These are phyloP conservation scores for Trachymyrmex septentrionalis DNA, from an alignment of 1,140 invertebrate species.

Conservation along the genomic window DNA sequence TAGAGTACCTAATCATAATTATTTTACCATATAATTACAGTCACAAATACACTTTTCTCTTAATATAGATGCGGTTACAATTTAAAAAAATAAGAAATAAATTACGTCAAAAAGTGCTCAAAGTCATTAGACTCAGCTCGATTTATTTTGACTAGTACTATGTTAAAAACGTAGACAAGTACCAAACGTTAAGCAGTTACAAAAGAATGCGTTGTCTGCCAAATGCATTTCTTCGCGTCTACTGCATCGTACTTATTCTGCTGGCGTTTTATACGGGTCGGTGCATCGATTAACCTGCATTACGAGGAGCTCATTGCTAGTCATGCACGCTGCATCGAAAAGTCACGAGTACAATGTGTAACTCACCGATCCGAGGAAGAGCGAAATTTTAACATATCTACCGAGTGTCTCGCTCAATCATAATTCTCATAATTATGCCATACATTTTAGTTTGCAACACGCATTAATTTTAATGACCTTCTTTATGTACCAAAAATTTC, in stretches of 20 bases:
- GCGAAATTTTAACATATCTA: conserved; percentile 40
- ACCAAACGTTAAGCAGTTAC: conserved; percentile 56
- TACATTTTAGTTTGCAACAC: not conserved
- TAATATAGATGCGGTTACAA: not conserved
- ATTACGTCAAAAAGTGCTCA: not conserved
- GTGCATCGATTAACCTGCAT: conserved; percentile 82
- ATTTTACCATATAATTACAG: no score
- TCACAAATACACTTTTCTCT: no score
- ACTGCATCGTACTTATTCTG: conserved; percentile 69
- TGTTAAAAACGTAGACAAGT: conserved; percentile 60
- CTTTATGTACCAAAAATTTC: not conserved
- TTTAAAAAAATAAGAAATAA: conserved; percentile 19
- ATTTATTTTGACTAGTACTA: conserved; percentile 16
- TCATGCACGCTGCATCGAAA: conserved; percentile 76
- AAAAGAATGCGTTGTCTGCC: conserved; percentile 67
- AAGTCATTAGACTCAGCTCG: conserved; percentile 16
- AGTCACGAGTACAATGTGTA: conserved; percentile 73
- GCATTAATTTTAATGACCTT: not conserved
- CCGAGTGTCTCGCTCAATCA: conserved; percentile 2
- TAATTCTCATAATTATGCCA: not conserved
- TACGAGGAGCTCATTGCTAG: conserved; percentile 73
- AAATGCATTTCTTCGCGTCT: conserved; percentile 71
- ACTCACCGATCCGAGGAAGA: conserved; percentile 56
- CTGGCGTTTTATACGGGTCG: conserved; percentile 80
- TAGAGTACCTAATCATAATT: no score